A percentile compares a stretch with the other conserved stretches of the same genome.
phyloP scores from a whole-genome alignment of 2,888 invertebrate species.

The Drosophila leonis region DNA sequence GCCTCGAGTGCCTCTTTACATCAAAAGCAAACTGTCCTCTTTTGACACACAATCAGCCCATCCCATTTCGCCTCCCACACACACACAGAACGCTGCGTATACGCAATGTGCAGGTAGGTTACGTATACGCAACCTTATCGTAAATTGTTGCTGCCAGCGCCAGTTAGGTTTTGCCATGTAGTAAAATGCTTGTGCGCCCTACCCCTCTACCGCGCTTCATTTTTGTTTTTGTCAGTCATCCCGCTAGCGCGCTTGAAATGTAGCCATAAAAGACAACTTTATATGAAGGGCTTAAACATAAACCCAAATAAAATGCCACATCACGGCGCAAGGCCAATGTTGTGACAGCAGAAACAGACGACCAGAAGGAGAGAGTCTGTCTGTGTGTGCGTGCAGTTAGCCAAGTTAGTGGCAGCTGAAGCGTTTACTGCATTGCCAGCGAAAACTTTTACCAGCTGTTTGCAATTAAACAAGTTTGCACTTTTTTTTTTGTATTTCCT shows the following conservation, averaged over 20 bases:
- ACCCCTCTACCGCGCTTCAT: background rate
- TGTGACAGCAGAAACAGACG: constrained; percentile 27
- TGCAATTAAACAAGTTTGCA: constrained; percentile 75
- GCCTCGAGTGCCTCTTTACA: constrained; percentile 74
- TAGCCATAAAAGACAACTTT: constrained; percentile 67
- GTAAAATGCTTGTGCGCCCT: constrained; percentile 21
- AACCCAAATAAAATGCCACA: constrained; percentile 70
- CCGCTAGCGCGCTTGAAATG: constrained; percentile 3
- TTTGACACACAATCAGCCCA: constrained; percentile 26
- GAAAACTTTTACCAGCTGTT: constrained; percentile 64
- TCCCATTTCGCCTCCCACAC: background rate
- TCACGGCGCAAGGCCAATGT: constrained; percentile 56
- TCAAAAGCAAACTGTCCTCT: constrained; percentile 66
- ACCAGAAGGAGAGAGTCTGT: background rate
- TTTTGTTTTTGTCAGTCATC: constrained; percentile 15
- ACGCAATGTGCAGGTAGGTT: constrained; percentile 59
- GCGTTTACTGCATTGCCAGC: constrained; percentile 57
- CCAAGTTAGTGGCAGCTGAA: constrained; percentile 48
- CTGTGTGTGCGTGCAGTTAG: constrained; percentile 28
- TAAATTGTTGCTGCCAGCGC: constrained; percentile 65
- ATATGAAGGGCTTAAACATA: constrained; percentile 64
- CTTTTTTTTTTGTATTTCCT: background rate
- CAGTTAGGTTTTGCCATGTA: constrained; percentile 34
- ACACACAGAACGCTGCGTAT: constrained; percentile 55
- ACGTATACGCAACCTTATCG: constrained; percentile 64